Evolutionary conservation across 2,888 invertebrate genomes (phyloP), one percentile per base, ranked within the genome.

Genomic region (Dione juno): DNA sequence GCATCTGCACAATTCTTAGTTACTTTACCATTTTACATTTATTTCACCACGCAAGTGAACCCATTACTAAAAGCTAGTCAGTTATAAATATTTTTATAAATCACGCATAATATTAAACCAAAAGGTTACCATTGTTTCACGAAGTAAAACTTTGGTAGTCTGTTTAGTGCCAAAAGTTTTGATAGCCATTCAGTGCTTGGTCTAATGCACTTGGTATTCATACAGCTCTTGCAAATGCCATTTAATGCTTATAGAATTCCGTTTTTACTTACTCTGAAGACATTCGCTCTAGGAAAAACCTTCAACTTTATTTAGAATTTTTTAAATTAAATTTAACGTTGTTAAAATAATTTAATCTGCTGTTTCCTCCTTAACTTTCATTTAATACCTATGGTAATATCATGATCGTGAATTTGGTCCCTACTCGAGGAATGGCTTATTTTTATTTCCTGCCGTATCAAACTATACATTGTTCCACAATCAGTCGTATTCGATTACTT

Each of bases 201-300:
- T 59, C 59, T 59, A 59, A 14, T 63, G 45, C 58, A 66, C 58
- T 74, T 69, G 54, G 69, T 74, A 74, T 74, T 71, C 73, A 74
- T 59, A 69, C 59, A 35, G 69, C 48, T 69, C 45, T 59, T 48
- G 45, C 69, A 69, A 71, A 63, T 67, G 66, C 69, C 64, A 66
- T 73, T 71, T 73, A 63, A 69, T 53, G 68, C 58, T 54, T 57
- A 48, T 16, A 69, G 52, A 50, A 67, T 66, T 67, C 57, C 57
- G 59, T 63, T 35, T 63, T 71, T 73, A 64, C 70, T 73, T 70
- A 66, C 65, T 69, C 63, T 66, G 21, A 52, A 71, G 64, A 59
- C 69, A 67, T 70, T 71, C 69, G 48, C 21, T 43, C 10, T n/a
- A 59, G 59, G 0, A 59, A 43, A 59, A 9, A 16, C 14, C 40